Conservation (phyloP, 2,113 vertebrate species). For the Ciconia boyciana region DNA sequence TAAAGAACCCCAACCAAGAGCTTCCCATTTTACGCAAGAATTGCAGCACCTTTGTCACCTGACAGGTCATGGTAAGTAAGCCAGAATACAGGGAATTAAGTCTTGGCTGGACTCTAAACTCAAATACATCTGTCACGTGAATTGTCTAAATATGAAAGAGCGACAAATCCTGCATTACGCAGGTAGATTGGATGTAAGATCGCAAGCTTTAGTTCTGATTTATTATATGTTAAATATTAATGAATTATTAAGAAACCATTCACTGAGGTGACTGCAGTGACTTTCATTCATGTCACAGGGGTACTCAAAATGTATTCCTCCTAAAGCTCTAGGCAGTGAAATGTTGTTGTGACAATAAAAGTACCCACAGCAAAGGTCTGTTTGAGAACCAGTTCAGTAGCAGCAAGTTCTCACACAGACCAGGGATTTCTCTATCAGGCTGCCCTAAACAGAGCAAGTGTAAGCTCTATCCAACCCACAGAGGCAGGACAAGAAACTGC, state of each 20-base stretch:
- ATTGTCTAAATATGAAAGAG: not conserved
- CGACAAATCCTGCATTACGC: not conserved
- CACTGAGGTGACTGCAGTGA: not conserved
- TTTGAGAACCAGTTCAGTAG: not conserved
- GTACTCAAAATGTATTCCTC: not conserved
- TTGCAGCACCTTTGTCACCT: not conserved
- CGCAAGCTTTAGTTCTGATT: not conserved
- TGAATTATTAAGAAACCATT: slow-evolving; percentile 40
- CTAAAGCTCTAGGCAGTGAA: not conserved
- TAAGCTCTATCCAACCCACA: not conserved
- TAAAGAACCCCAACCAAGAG: not conserved
- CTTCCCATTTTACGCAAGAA: not conserved
- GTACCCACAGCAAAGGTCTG: not conserved
- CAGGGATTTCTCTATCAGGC: not conserved
- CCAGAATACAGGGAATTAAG: not conserved
- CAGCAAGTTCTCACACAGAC: not conserved
- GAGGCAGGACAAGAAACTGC: not conserved
- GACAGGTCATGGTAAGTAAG: not conserved
- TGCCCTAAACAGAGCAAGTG: not conserved
- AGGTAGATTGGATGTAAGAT: not conserved
- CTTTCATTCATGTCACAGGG: not conserved
- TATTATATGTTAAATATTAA: slow-evolving; percentile 49
- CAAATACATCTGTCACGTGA: not conserved
- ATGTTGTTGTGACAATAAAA: not conserved
- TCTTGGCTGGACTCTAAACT: not conserved